Base-by-base conservation (phyloP, 2,113 vertebrate genomes). In the Gracilinanus agilis region DNA sequence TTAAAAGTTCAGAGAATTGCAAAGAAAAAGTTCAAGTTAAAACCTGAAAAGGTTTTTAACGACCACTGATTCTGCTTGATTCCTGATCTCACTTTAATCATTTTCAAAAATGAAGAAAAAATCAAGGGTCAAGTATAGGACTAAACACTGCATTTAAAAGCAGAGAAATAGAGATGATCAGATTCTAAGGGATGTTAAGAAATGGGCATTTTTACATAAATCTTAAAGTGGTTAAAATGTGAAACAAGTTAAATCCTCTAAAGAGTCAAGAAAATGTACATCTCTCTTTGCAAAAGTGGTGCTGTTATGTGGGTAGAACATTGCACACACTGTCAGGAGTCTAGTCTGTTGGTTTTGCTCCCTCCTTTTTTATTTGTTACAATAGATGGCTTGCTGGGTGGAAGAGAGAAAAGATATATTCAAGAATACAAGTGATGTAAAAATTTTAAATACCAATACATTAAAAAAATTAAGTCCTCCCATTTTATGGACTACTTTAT, bases 401-500 rank as follows among this genome's bases (percentile, higher is more conserved):
- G n/a, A 25, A 83, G 34, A 83, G n/a, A 19, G n/a, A 83, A 83
- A 83, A 19, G 67, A 40, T 40, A 83, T 40, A 40, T 40, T 83
- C n/a, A 83, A n/a, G 16, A 83, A 83, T 27, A 8, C 10, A 13
- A 58, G 25, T 10, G 8, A 58, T 58, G 25, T 58, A 27, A 27
- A 58, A 58, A 58, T 24, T 25, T 24, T 27, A 58, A 58, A 27
- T 27, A 27, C 9, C 25, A 90, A 7, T 75, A 34, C 88, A 27
- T 90, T 96, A 93, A n/a, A 27, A 44, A 94, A 83, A 40, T 40
- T 40, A 40, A 83, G n/a, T 9, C 19, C 12, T 27, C 24, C 75
- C 91, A 34, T 44, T 89, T 16, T 58, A 40, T n/a, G 27, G 27
- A 9, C 29, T 55, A 93, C 92, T 88, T 96, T 94, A 94, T n/a